Conservation (phyloP, 1,140 invertebrate genomes). For the Sipha flava region DNA sequence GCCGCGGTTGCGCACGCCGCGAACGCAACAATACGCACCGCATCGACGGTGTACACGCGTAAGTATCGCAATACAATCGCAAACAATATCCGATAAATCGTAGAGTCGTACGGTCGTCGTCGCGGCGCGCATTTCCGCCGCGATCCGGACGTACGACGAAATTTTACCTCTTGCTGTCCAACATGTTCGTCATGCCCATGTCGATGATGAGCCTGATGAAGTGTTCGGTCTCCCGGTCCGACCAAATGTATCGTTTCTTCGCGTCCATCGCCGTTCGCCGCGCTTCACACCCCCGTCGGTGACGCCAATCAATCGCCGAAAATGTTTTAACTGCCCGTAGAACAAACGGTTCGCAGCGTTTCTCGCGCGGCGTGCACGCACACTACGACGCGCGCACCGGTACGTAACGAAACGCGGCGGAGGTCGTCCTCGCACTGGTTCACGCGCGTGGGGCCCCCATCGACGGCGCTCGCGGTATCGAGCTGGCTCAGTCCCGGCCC, state of each 20-base stretch:
- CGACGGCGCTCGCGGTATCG: conserved; percentile 20
- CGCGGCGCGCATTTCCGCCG: too few species aligned
- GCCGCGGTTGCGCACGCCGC: neutral
- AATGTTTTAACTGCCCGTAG: neutral
- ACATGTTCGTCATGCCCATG: conserved; percentile 26
- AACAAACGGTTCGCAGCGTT: neutral
- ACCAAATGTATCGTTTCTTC: conserved; percentile 28
- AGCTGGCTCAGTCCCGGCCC: conserved; percentile 29
- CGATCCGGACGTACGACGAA: too few species aligned
- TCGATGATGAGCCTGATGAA: conserved; percentile 24
- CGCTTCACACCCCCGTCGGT: neutral
- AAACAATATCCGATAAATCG: too few species aligned
- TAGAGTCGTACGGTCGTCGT: too few species aligned
- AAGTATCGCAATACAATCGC: too few species aligned
- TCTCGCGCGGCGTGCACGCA: neutral
- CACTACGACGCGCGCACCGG: neutral
- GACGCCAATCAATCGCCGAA: neutral
- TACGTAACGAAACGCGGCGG: neutral
- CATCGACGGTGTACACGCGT: too few species aligned
- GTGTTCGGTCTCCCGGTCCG: conserved; percentile 25
- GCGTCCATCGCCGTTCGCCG: neutral
- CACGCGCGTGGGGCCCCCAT: neutral
- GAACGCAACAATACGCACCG: too few species aligned
- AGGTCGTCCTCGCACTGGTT: conserved; percentile 26
- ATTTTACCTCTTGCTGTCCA: conserved; percentile 23